Base-by-base conservation (phyloP, 1,140 invertebrate species). In the Bombus confusus region DNA sequence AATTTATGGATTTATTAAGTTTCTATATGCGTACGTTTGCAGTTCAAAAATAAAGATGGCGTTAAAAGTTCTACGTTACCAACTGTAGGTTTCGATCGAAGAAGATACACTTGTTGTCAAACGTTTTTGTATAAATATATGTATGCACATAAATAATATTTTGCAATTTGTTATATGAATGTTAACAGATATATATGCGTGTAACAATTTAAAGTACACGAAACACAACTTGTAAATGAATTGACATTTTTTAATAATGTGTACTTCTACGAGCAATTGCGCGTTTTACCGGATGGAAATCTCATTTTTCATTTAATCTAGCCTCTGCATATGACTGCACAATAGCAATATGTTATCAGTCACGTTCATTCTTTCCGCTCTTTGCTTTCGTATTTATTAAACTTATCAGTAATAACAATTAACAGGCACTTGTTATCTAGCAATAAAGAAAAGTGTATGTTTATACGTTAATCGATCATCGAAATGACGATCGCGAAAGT, bases 301-400 rank as follows among this genome's bases (percentile, higher is more conserved):
- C 13, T 69, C 34, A 28, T 18, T 69, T 43, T 69, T 37, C 43
- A 57, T 68, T 68, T 9, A 41, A 34, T 78, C 9, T 18, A 22
- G 1, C 34, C 37, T 69, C 25, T 28, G 37, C 52, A 6, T 12
- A 88, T 47, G 57, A 52, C n/a, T 43, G 68, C 37, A 62, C 69
- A 69, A 82, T 73, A 62, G 80, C 31, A 37, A 73, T 47, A 59
- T 72, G 68, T 85, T 80, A 85, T 79, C 68, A 25, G 8, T 34
- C 13, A 2, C 31, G 47, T 39, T 80, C 77, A 80, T 85, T 80
- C 31, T 71, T 85, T 80, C 77, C 83, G 83, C 18, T 64, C 76
- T 85, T 85, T 85, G 76, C 64, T 31, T 64, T 18, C n/a, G 47
- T 10, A 75, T 84, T 59, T 34, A 9, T 34, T 34, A 72, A 71